Evolutionary conservation across 2,797 vertebrate species (phyloP), one percentile per base, ranked within the genome.

Genomic region (Lates japonicus): DNA sequence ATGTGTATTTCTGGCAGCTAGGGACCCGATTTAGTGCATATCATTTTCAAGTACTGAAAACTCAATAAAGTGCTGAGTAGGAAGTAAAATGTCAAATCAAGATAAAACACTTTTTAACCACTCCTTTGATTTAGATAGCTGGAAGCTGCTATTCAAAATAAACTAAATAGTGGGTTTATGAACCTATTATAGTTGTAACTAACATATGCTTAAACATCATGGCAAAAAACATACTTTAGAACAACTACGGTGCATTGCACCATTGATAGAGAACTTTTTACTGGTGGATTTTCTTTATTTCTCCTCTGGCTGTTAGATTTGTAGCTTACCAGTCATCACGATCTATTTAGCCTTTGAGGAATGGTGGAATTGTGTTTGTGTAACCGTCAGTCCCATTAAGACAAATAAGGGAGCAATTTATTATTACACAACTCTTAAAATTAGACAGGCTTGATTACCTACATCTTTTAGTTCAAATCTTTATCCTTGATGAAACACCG

Each of bases 331-430:
- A 70, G 46, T 60, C 42, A 31, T 41, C 55, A 4, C 20, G 35
- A 33, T 70, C 78, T 89, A 92, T 94, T 94, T 93, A 92, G 85
- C 86, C 63, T 52, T n/a, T 29, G 74, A 82, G 83, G 84, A 87
- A 93, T 86, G 84, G 76, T 68, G 69, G 74, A 59, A n/a, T n/a
- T 44, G 85, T 82, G 83, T 85, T 84, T 74, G 81, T 91, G 88
- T 87, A 91, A 90, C 54, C 79, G 84, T 81, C 73, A 81, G 70
- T 55, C n/a, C 88, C 85, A 70, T 87, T 90, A 76, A 69, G 82
- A 90, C 44, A 70, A 80, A 92, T 91, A 62, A 81, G 79, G 60
- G 57, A 81, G n/a, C 60, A 81, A 84, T 0, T 41, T 54, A 16
- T 77, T 55, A 78, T 73, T 87, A 78, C 76, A 58, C 20, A 73